Conservation (phyloP, 2,113 vertebrate species). For the Cnemophilus loriae region DNA sequence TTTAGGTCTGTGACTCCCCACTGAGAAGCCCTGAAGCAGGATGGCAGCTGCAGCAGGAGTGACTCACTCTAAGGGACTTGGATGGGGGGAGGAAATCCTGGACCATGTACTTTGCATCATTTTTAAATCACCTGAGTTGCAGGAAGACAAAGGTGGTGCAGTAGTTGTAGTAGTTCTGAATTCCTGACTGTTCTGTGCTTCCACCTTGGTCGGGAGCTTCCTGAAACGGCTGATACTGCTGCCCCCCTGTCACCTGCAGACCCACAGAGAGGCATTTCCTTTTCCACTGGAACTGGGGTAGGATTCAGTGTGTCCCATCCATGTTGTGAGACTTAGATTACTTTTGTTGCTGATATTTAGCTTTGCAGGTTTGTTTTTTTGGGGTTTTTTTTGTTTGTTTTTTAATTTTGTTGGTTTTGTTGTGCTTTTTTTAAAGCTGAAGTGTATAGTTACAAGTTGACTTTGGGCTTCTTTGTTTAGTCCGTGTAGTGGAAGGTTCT, state of each 20-base stretch:
- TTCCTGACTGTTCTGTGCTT: slow-evolving; percentile 26
- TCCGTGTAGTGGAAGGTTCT: background rate
- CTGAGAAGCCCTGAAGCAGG: slow-evolving; percentile 35
- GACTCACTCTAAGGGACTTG: slow-evolving; percentile 14
- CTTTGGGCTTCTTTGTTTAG: background rate
- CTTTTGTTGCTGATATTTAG: slow-evolving; percentile 29
- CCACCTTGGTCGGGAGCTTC: slow-evolving; percentile 17
- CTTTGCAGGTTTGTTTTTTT: slow-evolving; percentile 17
- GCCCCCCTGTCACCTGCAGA: background rate
- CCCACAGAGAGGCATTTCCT: background rate
- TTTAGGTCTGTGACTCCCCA: slow-evolving; percentile 52
- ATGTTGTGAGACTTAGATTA: slow-evolving; percentile 43
- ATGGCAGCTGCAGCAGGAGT: slow-evolving; percentile 54
- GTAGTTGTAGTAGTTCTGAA: background rate
- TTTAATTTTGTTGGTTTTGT: background rate
- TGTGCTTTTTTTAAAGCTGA: background rate
- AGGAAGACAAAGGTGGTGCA: background rate
- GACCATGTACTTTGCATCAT: slow-evolving; percentile 31
- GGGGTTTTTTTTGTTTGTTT: background rate
- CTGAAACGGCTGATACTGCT: background rate
- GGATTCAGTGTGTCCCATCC: slow-evolving; percentile 31
- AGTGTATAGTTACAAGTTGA: background rate
- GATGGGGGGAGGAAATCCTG: slow-evolving; percentile 17
- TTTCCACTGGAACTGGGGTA: slow-evolving; percentile 20
- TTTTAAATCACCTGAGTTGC: slow-evolving; percentile 33